Conservation (phyloP, 1,140 invertebrate genomes). For the Drosophila orena region DNA sequence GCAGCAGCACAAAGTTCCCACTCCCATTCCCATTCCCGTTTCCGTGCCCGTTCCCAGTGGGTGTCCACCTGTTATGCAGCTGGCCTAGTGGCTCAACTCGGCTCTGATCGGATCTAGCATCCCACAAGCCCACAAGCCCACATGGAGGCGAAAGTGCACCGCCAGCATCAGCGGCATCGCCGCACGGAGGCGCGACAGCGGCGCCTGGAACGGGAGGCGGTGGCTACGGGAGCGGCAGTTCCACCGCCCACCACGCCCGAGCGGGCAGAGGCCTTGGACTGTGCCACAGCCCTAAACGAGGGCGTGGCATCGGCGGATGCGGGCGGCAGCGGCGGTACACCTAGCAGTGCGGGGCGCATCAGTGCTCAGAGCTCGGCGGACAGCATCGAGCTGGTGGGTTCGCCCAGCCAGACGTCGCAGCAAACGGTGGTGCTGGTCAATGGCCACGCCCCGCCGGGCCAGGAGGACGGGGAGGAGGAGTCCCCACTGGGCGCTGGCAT, state of each 20-base stretch:
- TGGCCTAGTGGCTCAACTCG: slow-evolving; percentile 28
- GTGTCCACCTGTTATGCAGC: slow-evolving; percentile 73
- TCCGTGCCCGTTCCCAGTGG: slow-evolving; percentile 18
- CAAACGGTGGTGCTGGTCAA: slow-evolving; percentile 80
- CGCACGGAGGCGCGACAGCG: slow-evolving; percentile 76
- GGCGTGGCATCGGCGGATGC: slow-evolving; percentile 10
- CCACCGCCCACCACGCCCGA: slow-evolving; percentile 43
- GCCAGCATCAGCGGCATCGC: slow-evolving; percentile 77
- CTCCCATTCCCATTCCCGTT: not conserved
- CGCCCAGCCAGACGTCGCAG: slow-evolving; percentile 73
- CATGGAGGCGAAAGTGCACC: slow-evolving; percentile 82
- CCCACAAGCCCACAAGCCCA: not conserved
- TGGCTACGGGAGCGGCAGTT: slow-evolving; percentile 35
- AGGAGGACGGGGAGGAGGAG: slow-evolving; percentile 15
- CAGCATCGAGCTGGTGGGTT: slow-evolving; percentile 72
- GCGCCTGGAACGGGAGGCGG: slow-evolving; percentile 67
- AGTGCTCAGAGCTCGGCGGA: slow-evolving; percentile 74
- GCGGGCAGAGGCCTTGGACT: slow-evolving; percentile 44
- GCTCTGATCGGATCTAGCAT: not conserved
- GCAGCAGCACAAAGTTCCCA: slow-evolving; percentile 44
- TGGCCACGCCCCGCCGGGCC: slow-evolving; percentile 67
- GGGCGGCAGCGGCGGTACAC: slow-evolving; percentile 36
- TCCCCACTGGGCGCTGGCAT: slow-evolving; percentile 44
- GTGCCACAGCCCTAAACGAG: slow-evolving; percentile 66
- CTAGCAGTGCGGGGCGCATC: slow-evolving; percentile 62